phyloP scores from a whole-genome alignment of 2,888 invertebrate species.

The Ichneumoninae sp. region DNA sequence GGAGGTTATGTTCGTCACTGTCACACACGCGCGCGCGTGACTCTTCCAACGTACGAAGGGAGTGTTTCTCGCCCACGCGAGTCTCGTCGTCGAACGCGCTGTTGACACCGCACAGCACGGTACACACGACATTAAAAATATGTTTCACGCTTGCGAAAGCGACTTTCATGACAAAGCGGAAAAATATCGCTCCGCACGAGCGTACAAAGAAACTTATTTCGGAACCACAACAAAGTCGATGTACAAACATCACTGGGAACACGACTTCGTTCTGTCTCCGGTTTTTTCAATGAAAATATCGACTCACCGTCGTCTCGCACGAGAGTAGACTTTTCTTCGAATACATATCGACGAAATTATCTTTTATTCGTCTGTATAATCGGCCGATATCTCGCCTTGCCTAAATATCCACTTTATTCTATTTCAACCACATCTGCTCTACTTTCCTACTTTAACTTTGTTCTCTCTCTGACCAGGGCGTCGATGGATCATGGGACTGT shows the following conservation, averaged over 20 bases:
- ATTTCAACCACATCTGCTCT: not conserved
- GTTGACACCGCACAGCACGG: slow-evolving; percentile 34
- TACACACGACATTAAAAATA: slow-evolving; percentile 39
- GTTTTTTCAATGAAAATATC: slow-evolving; percentile 16
- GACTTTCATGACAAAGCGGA: slow-evolving; percentile 39
- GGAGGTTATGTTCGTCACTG: slow-evolving; percentile 62
- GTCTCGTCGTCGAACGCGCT: slow-evolving; percentile 37
- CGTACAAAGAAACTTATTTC: slow-evolving; percentile 36
- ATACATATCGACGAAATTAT: not conserved
- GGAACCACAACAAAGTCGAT: slow-evolving; percentile 38
- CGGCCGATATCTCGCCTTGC: not conserved
- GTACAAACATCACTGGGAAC: slow-evolving; percentile 42
- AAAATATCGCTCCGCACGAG: slow-evolving; percentile 19
- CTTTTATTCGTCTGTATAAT: not conserved
- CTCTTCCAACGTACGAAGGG: slow-evolving; percentile 42
- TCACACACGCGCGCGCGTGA: slow-evolving; percentile 64
- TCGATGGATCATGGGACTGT: slow-evolving; percentile 59
- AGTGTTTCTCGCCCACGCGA: slow-evolving; percentile 54
- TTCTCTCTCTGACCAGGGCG: slow-evolving; percentile 35
- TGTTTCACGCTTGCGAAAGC: slow-evolving; percentile 55
- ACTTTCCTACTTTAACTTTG: slow-evolving; percentile 1
- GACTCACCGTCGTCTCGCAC: not conserved
- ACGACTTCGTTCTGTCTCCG: slow-evolving; percentile 39
- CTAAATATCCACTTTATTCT: not conserved
- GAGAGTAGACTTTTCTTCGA: too few relatives aligned